Evolutionary conservation across 2,797 vertebrate species (phyloP), one percentile per base, ranked within the genome.

Genomic region (Arctocebus calabarensis): DNA sequence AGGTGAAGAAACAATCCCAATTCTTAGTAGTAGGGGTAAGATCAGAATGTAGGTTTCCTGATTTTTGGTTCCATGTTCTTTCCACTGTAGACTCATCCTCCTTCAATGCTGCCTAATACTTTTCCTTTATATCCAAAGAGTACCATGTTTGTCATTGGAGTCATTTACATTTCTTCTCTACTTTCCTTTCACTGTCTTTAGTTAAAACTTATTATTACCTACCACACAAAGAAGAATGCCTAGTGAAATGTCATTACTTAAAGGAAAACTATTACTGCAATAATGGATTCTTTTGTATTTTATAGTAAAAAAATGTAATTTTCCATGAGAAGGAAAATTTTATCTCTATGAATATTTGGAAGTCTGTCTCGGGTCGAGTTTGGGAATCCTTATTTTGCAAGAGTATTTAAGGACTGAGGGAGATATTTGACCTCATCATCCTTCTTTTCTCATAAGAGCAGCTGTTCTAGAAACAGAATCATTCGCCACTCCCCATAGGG

Each of bases 371-470:
- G 87, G 48, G 75, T 70, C 66, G 48, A 59, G 32, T 59, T 73
- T 84, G 86, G 23, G 61, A 57, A 71, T 34, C 81, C 17, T 85
- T 57, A 64, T 43, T 61, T 87, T 93, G 79, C 34, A 40, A 40
- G 14, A 40, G 7, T 57, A 17, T 57, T 43, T 16, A 25, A 73
- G 75, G 74, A 57, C 25, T n/a, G 16, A 57, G 11, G 89, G 37
- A 84, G 66, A 87, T 61, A 64, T 64, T 34, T 90, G 90, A 91
- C 34, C 91, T 89, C 87, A 52, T 95, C 84, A 34, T 84, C 89
- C 74, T 37, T 55, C 40, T 73, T 93, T 89, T 73, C 83, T 86
- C 84, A 40, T 43, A 55, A 61, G 29, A 91, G 57, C 22, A 89
- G 73, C 34, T 86, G 17, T 85, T 88, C 62, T 4, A 32, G 84